Base-by-base conservation (phyloP, 2,113 vertebrate genomes). In the Perccottus glenii region DNA sequence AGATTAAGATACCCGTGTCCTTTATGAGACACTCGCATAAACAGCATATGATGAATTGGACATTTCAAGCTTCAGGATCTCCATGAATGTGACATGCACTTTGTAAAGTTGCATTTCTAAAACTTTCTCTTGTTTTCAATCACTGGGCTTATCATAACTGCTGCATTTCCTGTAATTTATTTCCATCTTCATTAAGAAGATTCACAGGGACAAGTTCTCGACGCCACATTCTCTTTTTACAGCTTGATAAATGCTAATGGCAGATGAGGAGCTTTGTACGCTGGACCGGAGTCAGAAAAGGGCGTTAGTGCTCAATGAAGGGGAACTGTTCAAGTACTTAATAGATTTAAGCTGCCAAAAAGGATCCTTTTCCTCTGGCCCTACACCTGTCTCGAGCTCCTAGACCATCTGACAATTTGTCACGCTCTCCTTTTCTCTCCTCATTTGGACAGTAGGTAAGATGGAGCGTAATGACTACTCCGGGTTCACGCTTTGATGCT, bases 161-260 rank as follows among this genome's bases (percentile, higher is more conserved):
- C 62, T 64, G 69, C 64, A 85, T 85, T 83, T 75, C 50, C 78
- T 71, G 64, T 66, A 67, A 42, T 82, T 73, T 15, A 65, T 48
- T 60, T 58, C 65, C 65, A 53, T 60, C 67, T 64, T 86, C 40
- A 45, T 84, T 83, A 82, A 58, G 59, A 45, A 49, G 52, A 27
- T 62, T 75, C 9, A 11, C 40, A 16, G 16, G 46, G 50, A 82
- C 72, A 72, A 85, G 70, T 57, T 64, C 81, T 68, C 59, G 9
- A 40, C 42, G 27, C 55, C 49, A 70, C 77, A 73, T 83, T 74
- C 68, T 84, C 56, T 69, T 81, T 81, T 81, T 78, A 70, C 48
- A 44, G 79, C 75, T 55, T 86, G 87, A 89, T 78, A 72, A 86
- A 87, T 83, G 80, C 71, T 85, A 80, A 84, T 81, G 82, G 67